Conservation (phyloP, 2,888 invertebrate species). For the Drosophila sordidula region DNA sequence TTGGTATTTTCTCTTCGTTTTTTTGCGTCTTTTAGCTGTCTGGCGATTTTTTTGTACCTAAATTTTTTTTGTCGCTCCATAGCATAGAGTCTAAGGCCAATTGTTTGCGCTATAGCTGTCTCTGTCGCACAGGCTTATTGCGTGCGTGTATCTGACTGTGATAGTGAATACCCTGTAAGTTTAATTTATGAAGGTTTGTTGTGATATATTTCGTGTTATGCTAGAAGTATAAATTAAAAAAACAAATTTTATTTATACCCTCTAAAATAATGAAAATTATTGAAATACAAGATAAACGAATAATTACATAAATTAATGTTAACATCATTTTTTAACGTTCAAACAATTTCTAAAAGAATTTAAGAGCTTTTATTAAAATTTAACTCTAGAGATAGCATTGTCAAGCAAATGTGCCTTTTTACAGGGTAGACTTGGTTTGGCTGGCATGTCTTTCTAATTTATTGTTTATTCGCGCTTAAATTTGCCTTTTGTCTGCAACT, state of each 20-base stretch:
- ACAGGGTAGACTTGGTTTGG: constrained; percentile 24
- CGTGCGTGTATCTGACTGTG: constrained; percentile 13
- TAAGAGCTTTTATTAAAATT: too few relatives aligned
- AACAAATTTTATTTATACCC: too few relatives aligned
- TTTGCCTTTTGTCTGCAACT: constrained; percentile 38
- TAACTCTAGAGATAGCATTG: too few relatives aligned
- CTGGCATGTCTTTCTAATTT: constrained; percentile 21
- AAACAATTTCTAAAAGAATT: too few relatives aligned
- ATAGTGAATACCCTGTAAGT: constrained; percentile 27
- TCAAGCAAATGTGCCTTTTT: background rate
- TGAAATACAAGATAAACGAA: too few relatives aligned
- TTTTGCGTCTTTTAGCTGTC: constrained; percentile 39
- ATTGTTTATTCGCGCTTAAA: constrained; percentile 53
- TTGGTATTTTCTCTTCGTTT: background rate
- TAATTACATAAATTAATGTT: too few relatives aligned
- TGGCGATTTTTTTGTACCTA: constrained; percentile 15
- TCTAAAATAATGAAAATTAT: too few relatives aligned
- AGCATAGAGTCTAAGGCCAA: constrained; percentile 12
- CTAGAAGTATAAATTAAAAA: too few relatives aligned
- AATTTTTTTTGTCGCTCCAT: background rate
- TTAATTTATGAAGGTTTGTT: background rate
- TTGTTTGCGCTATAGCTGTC: constrained; percentile 17
- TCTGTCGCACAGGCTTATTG: constrained; percentile 10
- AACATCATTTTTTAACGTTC: too few relatives aligned
- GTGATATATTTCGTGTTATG: too few relatives aligned